These are phyloP conservation scores for Malacoraja senta DNA, from an alignment of 2,797 vertebrate genomes.

Conservation along the genomic window DNA sequence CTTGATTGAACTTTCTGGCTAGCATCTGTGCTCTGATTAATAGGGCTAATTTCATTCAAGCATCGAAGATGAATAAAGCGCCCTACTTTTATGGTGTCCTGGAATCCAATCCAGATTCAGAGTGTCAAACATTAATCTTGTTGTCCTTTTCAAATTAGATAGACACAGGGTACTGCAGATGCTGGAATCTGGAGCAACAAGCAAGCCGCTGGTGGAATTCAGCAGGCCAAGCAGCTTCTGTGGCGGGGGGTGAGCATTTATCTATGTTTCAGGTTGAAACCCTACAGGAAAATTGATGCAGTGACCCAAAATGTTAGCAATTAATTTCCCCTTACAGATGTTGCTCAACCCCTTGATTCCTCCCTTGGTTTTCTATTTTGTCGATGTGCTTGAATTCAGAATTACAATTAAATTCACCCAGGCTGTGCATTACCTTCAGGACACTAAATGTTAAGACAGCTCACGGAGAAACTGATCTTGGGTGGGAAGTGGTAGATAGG, in stretches of 20 bases:
- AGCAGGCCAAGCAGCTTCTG: background rate
- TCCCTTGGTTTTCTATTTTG: background rate
- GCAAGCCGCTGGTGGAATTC: no score
- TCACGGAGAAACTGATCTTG: background rate
- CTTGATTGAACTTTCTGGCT: background rate
- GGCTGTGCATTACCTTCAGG: background rate
- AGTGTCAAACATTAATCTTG: background rate
- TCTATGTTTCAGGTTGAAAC: no score
- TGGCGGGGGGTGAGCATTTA: background rate
- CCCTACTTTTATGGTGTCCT: background rate
- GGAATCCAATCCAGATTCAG: background rate
- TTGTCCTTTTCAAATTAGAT: no score
- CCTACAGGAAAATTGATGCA: no score
- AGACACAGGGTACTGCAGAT: background rate
- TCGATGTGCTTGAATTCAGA: background rate
- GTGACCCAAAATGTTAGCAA: no score
- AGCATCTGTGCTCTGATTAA: background rate
- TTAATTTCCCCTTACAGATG: no score
- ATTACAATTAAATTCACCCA: background rate
- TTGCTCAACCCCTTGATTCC: no score
- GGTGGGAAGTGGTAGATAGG: background rate
- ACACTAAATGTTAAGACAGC: background rate
- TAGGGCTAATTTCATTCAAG: conserved; percentile 16
- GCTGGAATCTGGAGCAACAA: no score
- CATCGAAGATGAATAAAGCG: background rate